These are phyloP conservation scores for Vulpes ferrilata DNA, from an alignment of 2,113 vertebrate species.

Conservation along the genomic window DNA sequence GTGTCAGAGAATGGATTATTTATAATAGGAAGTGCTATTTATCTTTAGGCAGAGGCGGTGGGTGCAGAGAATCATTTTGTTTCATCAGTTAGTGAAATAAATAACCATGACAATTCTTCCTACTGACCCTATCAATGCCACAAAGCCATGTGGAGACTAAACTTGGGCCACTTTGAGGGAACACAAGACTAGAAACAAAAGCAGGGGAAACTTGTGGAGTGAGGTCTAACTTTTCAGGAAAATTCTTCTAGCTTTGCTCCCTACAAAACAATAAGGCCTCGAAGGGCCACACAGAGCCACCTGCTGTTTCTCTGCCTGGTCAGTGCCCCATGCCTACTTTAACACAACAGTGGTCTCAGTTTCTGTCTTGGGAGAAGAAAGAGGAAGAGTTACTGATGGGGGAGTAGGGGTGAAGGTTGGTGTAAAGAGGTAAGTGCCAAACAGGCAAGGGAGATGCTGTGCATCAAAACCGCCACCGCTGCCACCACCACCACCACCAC, in stretches of 20 bases:
- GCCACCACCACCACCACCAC: background rate
- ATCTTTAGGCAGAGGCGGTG: background rate
- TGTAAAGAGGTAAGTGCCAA: background rate
- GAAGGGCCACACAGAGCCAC: background rate
- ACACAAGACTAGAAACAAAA: background rate
- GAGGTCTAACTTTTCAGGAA: slow-evolving; percentile 6
- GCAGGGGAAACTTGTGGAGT: background rate
- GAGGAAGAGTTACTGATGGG: background rate
- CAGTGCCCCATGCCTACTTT: fast-evolving
- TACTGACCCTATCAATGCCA: background rate
- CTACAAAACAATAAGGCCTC: background rate
- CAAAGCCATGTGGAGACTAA: background rate
- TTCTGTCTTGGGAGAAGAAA: slow-evolving; percentile 19
- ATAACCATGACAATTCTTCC: background rate
- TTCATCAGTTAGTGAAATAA: background rate
- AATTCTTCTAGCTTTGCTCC: background rate
- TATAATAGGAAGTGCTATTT: background rate
- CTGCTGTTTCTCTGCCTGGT: background rate
- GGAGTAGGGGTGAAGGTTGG: background rate
- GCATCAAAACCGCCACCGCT: no score
- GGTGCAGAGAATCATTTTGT: background rate
- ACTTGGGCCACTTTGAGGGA: background rate
- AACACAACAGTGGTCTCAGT: background rate
- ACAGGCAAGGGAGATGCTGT: background rate
- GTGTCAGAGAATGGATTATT: background rate